These are phyloP conservation scores for Teinopalpus imperialis DNA, from an alignment of 2,888 invertebrate species.

Conservation along the genomic window DNA sequence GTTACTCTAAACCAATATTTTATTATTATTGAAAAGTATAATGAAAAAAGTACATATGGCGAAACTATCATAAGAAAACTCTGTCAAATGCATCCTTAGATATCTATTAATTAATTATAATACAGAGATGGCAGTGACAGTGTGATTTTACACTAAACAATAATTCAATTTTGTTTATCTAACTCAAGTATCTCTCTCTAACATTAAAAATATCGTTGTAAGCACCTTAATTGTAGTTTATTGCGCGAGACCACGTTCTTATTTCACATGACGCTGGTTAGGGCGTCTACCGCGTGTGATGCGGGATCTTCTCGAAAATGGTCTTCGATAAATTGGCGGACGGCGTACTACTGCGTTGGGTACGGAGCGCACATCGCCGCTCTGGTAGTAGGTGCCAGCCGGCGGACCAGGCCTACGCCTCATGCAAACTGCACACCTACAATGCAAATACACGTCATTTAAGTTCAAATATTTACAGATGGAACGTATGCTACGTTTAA, in stretches of 20 bases:
- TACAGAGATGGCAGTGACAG: slow-evolving; percentile 23
- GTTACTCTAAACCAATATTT: not conserved
- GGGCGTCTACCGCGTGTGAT: slow-evolving; percentile 49
- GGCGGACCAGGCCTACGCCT: slow-evolving; percentile 49
- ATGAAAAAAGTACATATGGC: too few species aligned
- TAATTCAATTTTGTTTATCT: not conserved
- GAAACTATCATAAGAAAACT: too few species aligned
- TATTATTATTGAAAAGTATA: too few species aligned
- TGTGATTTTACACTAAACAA: slow-evolving; percentile 2
- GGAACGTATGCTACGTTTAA: too few species aligned
- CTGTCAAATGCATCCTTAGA: not conserved
- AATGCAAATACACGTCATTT: slow-evolving; percentile 3
- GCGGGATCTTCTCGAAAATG: slow-evolving; percentile 33
- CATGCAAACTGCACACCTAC: slow-evolving; percentile 71
- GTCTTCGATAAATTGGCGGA: slow-evolving; percentile 31
- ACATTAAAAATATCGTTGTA: slow-evolving; percentile 15
- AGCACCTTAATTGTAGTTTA: slow-evolving; percentile 14
- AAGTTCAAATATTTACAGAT: not conserved
- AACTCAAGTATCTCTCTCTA: slow-evolving; percentile 3
- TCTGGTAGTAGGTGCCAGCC: slow-evolving; percentile 30
- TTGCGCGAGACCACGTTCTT: not conserved
- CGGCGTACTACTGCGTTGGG: slow-evolving; percentile 56
- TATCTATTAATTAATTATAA: slow-evolving; percentile 19
- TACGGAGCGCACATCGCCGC: slow-evolving; percentile 54
- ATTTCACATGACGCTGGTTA: not conserved